Evolutionary conservation across 2,113 vertebrate species (phyloP), one percentile per base, ranked within the genome.

Genomic region (Campylorhamphus procurvoides): DNA sequence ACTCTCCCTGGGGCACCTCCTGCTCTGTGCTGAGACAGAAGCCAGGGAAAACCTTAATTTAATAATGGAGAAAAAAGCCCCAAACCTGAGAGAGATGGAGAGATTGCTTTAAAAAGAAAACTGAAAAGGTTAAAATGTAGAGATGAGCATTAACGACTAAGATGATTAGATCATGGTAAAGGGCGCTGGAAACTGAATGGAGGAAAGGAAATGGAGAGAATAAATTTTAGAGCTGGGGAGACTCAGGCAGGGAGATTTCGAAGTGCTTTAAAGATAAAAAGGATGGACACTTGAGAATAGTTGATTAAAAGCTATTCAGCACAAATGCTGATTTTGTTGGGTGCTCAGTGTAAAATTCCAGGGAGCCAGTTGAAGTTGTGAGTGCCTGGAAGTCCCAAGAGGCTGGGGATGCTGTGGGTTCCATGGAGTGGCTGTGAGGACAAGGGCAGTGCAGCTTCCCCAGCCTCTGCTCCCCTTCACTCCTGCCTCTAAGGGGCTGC

Each of bases 291-390:
- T 85, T 66, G 87, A 96, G 89, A 96, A 94, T 8, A 47, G 92
- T 85, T 97, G 97, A 96, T 97, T 97, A 97, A 97, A 97, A 97
- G 94, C 95, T 96, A 91, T 97, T 97, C 63, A 33, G 94, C 92
- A 94, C 84, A 97, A 97, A 98, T 92, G 96, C 92, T 97, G 90
- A 91, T 97, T 97, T 98, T 98, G 84, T 76, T 90, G 92, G 89
- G 78, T 67, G 94, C 39, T 87, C 87, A 62, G 77, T 68, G 35
- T 83, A 95, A 96, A 97, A 97, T 96, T 94, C 93, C 47, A 50
- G 87, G 96, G 91, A 97, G 74, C 71, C 97, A 97, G 97, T 95
- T 95, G 97, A 97, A 97, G 96, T 96, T 94, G 58, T 52, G 85
- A 89, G 91, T 88, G 89, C 89, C 89, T 69, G 94, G 80, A 92